Base-by-base conservation (phyloP, 92 coral and sea anemone species). In the Epizoanthus ramosus region DNA sequence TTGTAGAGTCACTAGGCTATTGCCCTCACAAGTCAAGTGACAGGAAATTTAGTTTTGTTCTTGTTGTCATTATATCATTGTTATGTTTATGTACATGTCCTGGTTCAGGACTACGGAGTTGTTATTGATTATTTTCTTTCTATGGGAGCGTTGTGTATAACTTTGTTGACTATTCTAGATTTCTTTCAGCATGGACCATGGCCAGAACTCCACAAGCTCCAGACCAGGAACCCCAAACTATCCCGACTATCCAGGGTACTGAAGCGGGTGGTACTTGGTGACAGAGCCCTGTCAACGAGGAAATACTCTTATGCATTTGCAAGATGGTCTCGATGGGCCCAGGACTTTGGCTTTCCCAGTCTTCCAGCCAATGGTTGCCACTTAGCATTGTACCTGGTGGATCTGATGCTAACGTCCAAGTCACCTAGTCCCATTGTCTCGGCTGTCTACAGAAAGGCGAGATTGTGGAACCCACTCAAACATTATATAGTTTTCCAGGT, bases 391-490 rank as follows among this genome's bases (percentile, higher is more conserved):
- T 87, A 83, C 73, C 52, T 83, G 54, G 57, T 63, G n/a, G 72
- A 83, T 14, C 85, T 86, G 17, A 69, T 83, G 14, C 64, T 50
- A 31, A 74, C 58, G 2, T 70, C 67, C 65, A 50, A 52, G 18
- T 87, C 91, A 31, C 84, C 83, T 63, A 61, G 79, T 28, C 83
- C 87, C 58, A 43, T 83, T 50, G 57, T 75, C 47, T 71, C 76
- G 8, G 87, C 91, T 56, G 72, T 73, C 17, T 87, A 83, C 81
- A 67, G 37, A 65, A 83, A 88, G 75, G 80, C 79, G 18, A 71
- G 79, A 71, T 70, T 45, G 52, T 83, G 58, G 37, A 75, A 66
- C 47, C 83, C 90, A 41, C 17, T 61, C 12, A 43, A 21, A 71
- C 50, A 83, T 68, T 68, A 85, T 12, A 69, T 83, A n/a, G 87